phyloP scores from a whole-genome alignment of 2,113 vertebrate genomes.

The Chaetura pelagica region DNA sequence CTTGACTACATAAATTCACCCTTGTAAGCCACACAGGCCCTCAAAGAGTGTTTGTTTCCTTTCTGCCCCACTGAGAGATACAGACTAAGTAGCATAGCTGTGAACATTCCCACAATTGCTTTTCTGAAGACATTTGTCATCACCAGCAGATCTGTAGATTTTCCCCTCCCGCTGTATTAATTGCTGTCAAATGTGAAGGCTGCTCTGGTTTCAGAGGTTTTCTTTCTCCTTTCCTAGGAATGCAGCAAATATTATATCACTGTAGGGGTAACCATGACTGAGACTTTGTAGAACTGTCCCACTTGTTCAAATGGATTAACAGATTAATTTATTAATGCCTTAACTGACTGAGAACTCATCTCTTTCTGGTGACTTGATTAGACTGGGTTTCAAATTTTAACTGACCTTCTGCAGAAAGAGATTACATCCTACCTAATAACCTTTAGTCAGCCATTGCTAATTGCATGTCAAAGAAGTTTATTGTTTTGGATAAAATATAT shows the following conservation, averaged over 20 bases:
- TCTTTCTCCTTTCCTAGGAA: conserved; percentile 2
- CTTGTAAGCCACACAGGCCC: neutral
- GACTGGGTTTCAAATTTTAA: conserved; percentile 51
- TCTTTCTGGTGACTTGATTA: conserved; percentile 57
- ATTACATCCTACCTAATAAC: conserved; percentile 55
- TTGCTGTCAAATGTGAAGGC: conserved; percentile 59
- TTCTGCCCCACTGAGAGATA: conserved; percentile 49
- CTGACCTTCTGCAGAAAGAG: conserved; percentile 49
- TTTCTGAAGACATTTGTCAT: conserved; percentile 69
- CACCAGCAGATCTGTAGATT: conserved; percentile 49
- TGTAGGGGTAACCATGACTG: neutral
- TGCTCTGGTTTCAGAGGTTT: neutral
- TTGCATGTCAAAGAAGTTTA: conserved; percentile 21
- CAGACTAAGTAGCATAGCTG: conserved; percentile 55
- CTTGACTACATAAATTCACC: neutral
- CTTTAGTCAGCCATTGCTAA: conserved; percentile 33
- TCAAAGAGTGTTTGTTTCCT: conserved; percentile 47
- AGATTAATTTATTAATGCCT: conserved; percentile 67
- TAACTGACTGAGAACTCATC: conserved; percentile 44
- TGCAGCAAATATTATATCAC: conserved; percentile 4
- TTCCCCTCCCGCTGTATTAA: conserved; percentile 51
- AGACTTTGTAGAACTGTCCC: conserved; percentile 15
- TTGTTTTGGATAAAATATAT: conserved; percentile 3
- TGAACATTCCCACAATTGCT: conserved; percentile 65
- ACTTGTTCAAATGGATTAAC: conserved; percentile 63